These are phyloP conservation scores for Thelaira solivaga DNA, from an alignment of 2,888 invertebrate species.

Conservation along the genomic window DNA sequence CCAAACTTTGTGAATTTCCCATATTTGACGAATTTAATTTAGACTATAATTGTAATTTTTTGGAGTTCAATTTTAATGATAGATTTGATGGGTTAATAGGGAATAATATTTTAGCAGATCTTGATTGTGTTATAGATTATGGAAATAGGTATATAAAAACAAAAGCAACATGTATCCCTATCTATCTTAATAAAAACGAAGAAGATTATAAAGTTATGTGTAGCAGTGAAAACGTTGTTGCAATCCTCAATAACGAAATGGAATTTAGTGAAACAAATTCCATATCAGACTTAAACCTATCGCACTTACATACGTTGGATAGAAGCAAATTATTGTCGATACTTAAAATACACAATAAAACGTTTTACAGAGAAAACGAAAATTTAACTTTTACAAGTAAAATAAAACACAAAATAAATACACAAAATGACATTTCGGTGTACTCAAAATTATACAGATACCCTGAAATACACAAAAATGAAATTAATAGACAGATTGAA, in stretches of 20 bases:
- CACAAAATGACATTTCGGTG: constrained; percentile 17
- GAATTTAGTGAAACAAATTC: neutral
- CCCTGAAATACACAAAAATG: constrained; percentile 10
- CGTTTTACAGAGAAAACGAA: constrained; percentile 7
- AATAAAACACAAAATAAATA: constrained; percentile 44
- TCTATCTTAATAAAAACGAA: constrained; percentile 13
- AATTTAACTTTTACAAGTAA: constrained; percentile 40
- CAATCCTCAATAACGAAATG: constrained; percentile 12
- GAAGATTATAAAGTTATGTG: neutral
- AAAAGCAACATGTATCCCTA: neutral
- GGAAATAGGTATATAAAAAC: constrained; percentile 9
- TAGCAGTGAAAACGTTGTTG: neutral
- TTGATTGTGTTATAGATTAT: constrained; percentile 5
- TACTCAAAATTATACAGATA: constrained; percentile 47
- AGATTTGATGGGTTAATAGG: constrained; percentile 11
- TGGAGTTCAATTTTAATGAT: neutral
- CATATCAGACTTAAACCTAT: neutral
- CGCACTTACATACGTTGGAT: constrained; percentile 25
- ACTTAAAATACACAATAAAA: constrained; percentile 1
- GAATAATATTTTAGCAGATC: constrained; percentile 8
- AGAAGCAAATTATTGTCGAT: neutral
- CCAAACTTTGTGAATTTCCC: constrained; percentile 18
- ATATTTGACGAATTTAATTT: neutral
- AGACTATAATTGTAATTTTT: constrained; percentile 1
- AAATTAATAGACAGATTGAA: too few species aligned